A percentile compares a stretch with the other conserved stretches of the same genome.
Conservation (phyloP, 2,797 vertebrate genomes). For the Hydrophis major region DNA sequence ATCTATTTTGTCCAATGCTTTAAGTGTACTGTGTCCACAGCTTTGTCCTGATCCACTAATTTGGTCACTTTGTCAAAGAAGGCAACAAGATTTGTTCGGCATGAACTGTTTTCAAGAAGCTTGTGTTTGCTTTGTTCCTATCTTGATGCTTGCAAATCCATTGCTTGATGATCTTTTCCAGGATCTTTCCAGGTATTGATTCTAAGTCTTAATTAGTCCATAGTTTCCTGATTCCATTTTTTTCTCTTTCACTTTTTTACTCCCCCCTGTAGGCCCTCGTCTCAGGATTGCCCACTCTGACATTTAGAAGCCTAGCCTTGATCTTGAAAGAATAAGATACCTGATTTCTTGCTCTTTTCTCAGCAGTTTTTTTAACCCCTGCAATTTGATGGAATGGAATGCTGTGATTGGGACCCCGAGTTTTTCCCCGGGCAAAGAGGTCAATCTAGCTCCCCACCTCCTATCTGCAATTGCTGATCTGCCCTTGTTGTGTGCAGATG, state of each 20-base stretch:
- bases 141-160: neutral
- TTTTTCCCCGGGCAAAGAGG: neutral
- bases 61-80: neutral
- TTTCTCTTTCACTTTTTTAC: neutral
- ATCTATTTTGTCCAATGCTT: too few relatives aligned
- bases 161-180: neutral
- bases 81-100: neutral
- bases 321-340: neutral
- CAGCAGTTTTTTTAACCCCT: neutral
- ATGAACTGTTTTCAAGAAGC: neutral
- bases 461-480: fast-evolving
- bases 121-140: neutral
- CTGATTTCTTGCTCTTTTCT: neutral
- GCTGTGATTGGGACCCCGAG: neutral
- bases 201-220: neutral
- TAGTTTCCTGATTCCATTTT: neutral
- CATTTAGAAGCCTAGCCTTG: fast-evolving
- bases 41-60: neutral
- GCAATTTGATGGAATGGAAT: neutral
- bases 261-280: neutral
- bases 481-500: neutral
- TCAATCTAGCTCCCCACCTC: fast-evolving
- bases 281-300: too few relatives aligned
- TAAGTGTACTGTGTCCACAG: too few relatives aligned
- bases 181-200: neutral